These are phyloP conservation scores for Acanthopagrus latus DNA, from an alignment of 2,797 vertebrate species.

Conservation along the genomic window DNA sequence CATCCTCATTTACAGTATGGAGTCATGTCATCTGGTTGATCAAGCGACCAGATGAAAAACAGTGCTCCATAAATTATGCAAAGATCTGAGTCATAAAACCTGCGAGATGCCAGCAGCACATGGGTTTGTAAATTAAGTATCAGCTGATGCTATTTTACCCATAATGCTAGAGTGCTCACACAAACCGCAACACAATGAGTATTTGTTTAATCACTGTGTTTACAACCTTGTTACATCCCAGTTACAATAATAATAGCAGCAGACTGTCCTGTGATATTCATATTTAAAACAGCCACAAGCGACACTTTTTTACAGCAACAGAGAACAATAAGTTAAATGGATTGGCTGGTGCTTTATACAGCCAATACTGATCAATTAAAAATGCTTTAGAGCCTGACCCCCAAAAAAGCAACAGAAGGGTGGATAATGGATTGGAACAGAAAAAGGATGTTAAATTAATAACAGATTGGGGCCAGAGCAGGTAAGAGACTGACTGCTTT, in stretches of 20 bases:
- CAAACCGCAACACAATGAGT: conserved; percentile 25
- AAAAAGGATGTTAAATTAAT: neutral
- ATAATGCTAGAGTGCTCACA: conserved; percentile 35
- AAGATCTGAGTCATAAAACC: conserved; percentile 52
- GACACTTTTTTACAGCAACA: conserved; percentile 6
- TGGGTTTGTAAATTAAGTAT: conserved; percentile 46
- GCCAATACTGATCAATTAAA: conserved; percentile 6
- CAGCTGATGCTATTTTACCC: conserved; percentile 14
- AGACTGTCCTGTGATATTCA: conserved; percentile 39
- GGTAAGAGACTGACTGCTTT: neutral
- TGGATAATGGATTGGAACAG: neutral
- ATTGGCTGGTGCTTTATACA: neutral
- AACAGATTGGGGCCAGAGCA: neutral
- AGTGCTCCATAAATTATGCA: conserved; percentile 53
- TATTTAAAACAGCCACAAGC: conserved; percentile 26
- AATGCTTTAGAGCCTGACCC: neutral
- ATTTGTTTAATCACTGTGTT: conserved; percentile 54
- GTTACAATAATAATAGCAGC: conserved; percentile 44
- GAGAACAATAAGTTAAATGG: neutral
- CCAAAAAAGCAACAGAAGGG: neutral
- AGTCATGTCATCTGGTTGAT: conserved; percentile 49
- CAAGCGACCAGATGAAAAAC: conserved; percentile 59
- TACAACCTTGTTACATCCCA: conserved; percentile 35
- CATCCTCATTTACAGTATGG: conserved; percentile 28
- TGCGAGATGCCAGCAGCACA: conserved; percentile 18